These are phyloP conservation scores for Dasypus novemcinctus DNA, from an alignment of 2,113 vertebrate genomes.

Conservation along the genomic window DNA sequence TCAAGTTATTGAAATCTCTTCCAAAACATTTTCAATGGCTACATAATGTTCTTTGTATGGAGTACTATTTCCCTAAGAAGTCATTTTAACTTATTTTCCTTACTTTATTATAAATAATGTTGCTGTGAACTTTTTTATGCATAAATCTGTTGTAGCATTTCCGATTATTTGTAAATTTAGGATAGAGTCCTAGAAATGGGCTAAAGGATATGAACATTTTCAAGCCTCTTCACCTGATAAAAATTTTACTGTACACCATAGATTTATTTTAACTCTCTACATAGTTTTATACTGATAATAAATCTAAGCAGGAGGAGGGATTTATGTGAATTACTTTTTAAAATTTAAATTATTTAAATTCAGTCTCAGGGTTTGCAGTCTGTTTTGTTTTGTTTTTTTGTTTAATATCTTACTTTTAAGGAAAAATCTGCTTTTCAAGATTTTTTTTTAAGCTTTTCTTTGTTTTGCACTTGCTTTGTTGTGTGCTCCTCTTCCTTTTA, in stretches of 20 bases:
- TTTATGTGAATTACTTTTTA: conserved; percentile 16
- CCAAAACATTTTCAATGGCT: conserved; percentile 37
- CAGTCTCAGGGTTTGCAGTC: not conserved
- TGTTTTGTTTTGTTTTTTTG: too few species aligned
- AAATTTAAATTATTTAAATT: conserved; percentile 48
- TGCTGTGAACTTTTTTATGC: not conserved
- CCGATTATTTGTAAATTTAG: conserved; percentile 44
- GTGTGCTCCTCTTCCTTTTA: too few species aligned
- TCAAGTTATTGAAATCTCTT: conserved; percentile 25
- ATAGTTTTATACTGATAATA: conserved; percentile 38
- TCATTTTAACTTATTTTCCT: conserved; percentile 33
- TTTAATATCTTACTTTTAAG: not conserved
- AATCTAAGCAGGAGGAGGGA: not conserved
- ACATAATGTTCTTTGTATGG: not conserved
- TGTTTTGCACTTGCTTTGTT: too few species aligned
- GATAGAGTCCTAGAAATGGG: conserved; percentile 2
- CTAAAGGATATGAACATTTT: conserved; percentile 4
- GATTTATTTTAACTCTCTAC: not conserved
- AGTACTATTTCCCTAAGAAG: conserved; percentile 30
- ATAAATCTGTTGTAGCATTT: conserved; percentile 36
- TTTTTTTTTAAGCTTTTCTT: too few species aligned
- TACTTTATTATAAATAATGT: conserved; percentile 34
- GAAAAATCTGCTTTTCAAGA: not conserved
- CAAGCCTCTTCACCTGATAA: not conserved
- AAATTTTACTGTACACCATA: conserved; percentile 30